phyloP scores from a whole-genome alignment of 2,797 vertebrate species.

The Urophycis tenuis region DNA sequence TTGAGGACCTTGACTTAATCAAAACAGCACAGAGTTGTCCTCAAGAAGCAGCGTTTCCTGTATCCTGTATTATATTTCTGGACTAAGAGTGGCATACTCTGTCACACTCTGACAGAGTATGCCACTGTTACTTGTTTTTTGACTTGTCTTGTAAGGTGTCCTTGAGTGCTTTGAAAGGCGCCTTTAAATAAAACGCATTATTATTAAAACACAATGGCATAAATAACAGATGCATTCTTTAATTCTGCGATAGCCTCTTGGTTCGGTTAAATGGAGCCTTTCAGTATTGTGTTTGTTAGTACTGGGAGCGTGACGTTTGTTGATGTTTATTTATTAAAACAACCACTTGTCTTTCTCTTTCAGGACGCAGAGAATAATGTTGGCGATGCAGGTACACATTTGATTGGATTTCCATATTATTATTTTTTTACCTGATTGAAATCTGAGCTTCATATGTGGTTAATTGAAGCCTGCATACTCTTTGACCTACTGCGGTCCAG shows the following conservation, averaged over 20 bases:
- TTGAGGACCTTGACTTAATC: neutral
- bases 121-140: no score
- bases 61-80: no score
- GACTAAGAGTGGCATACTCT: no score
- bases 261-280: neutral
- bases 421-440: neutral
- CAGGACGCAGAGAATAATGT: conserved; percentile 62
- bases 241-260: neutral
- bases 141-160: no score
- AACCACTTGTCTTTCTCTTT: conserved; percentile 26
- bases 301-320: neutral
- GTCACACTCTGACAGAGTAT: no score
- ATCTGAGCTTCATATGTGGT: neutral
- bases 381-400: conserved; percentile 57
- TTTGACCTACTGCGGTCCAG: neutral
- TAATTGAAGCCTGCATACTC: neutral
- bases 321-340: neutral
- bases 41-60: no score
- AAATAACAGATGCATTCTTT: neutral
- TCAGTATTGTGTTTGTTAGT: neutral
- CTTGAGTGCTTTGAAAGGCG: no score
- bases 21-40: neutral
- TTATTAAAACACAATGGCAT: no score
- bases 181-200: no score
- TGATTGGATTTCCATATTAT: neutral